phyloP scores from a whole-genome alignment of 2,113 vertebrate genomes.

The human region GRCh38 chr19:28600501-28601000 shows the following conservation, averaged over 20 bases:
- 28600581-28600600: neutral
- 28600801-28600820: slow-evolving; percentile 50
- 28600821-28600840: neutral
- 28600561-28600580: neutral
- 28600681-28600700: slow-evolving; percentile 54
- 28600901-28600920: neutral
- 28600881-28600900: neutral
- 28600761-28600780: slow-evolving; percentile 31
- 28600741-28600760: slow-evolving; percentile 69
- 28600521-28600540: neutral
- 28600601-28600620: slow-evolving; percentile 6
- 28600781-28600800: slow-evolving; percentile 36
- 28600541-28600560: neutral
- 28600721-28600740: slow-evolving; percentile 59
- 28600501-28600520: neutral
- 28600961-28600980: neutral
- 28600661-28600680: slow-evolving; percentile 21
- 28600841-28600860: neutral
- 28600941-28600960: fast-evolving
- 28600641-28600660: neutral
- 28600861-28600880: neutral
- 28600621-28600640: slow-evolving; percentile 9
- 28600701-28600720: slow-evolving; percentile 47
- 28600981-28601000: neutral
- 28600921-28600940: neutral